A percentile compares a stretch with the other conserved stretches of the same genome.
Evolutionary conservation across 2,113 vertebrate genomes (phyloP).

Genomic region (Cranoglanis bouderius): DNA sequence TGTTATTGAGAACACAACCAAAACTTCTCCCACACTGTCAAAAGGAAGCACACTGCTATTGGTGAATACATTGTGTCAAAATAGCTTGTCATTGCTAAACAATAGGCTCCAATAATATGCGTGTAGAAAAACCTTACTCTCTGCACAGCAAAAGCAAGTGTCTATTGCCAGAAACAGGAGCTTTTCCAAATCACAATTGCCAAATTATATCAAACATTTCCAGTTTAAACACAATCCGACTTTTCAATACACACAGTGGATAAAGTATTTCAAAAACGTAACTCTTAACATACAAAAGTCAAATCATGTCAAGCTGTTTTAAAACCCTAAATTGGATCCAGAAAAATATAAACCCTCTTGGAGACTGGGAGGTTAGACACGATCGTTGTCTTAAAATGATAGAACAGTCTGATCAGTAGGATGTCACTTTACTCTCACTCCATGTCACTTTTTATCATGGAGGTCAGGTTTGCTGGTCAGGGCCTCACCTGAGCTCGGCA

Average conservation of each 20-base stretch:
- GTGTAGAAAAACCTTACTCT: background rate
- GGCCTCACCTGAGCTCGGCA: slow-evolving; percentile 80
- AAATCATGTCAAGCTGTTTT: background rate
- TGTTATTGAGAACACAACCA: background rate
- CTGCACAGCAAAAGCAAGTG: background rate
- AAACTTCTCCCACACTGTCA: background rate
- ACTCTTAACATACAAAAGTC: background rate
- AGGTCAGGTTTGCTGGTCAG: background rate
- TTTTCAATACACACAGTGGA: background rate
- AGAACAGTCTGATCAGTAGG: background rate
- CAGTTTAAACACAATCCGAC: background rate
- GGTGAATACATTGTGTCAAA: background rate
- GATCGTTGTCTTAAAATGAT: background rate
- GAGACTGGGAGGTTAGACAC: background rate
- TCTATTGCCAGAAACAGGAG: background rate
- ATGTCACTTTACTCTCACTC: background rate
- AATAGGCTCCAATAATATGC: background rate
- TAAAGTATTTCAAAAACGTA: background rate
- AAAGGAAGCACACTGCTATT: background rate
- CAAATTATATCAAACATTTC: background rate
- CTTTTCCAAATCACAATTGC: background rate
- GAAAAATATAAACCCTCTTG: background rate
- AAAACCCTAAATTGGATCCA: background rate
- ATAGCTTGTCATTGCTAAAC: background rate
- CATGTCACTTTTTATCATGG: background rate